A percentile compares a stretch with the other conserved stretches of the same genome.
phyloP scores from a whole-genome alignment of 2,888 invertebrate genomes.

The Lasioglossum lativentre region DNA sequence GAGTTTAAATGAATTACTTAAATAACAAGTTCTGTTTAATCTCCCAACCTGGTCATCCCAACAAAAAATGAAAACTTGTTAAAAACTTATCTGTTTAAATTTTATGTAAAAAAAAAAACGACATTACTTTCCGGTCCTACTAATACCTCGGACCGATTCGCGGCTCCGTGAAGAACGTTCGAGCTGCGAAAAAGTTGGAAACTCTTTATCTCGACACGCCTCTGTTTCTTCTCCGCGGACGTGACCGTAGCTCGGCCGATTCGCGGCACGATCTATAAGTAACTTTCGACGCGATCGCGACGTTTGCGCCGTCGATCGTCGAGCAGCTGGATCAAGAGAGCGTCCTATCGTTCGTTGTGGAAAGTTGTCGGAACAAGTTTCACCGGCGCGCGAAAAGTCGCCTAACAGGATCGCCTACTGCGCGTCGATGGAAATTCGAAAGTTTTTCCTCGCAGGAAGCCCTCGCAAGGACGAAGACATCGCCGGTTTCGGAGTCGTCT shows the following conservation, averaged over 20 bases:
- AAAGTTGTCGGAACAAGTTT: neutral
- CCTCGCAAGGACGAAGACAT: neutral
- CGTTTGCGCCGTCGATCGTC: neutral
- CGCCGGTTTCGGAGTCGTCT: neutral
- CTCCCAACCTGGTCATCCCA: no score
- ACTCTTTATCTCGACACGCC: neutral
- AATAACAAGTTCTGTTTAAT: no score
- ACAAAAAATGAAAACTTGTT: no score
- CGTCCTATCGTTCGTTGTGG: neutral
- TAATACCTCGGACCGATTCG: neutral
- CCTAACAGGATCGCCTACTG: neutral
- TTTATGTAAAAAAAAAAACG: no score
- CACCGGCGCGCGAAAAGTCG: neutral
- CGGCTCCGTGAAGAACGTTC: neutral
- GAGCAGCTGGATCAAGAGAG: neutral
- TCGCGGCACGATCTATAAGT: neutral
- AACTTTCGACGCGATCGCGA: neutral
- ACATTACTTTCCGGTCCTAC: no score
- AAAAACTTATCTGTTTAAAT: no score
- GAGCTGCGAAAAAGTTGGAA: neutral
- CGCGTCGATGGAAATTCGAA: constrained; percentile 10
- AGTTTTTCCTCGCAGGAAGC: neutral
- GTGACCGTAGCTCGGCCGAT: neutral
- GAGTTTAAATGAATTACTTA: no score
- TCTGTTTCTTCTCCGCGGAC: neutral